Percentiles rank a stretch among this genome's conserved stretches.
phyloP scores from a whole-genome alignment of 2,888 invertebrate genomes.

The Microchrysa polita region DNA sequence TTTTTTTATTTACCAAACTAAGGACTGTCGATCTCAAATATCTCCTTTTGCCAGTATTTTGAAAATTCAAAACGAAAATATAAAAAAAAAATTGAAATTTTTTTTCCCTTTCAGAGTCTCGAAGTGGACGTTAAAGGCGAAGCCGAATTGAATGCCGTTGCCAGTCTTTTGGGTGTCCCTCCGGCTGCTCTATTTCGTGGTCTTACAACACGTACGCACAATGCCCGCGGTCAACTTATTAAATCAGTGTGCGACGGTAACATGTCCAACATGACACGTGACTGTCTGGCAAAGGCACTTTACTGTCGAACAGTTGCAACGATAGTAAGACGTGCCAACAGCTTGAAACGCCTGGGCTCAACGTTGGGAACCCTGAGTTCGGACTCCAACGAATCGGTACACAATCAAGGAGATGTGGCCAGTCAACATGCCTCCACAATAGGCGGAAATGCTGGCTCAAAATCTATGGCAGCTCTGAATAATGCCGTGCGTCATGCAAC shows the following conservation, averaged over 20 bases:
- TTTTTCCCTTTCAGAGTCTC: constrained; percentile 65
- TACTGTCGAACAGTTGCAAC: constrained; percentile 95
- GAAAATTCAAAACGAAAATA: too few species aligned
- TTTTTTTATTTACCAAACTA: too few species aligned
- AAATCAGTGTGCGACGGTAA: constrained; percentile 85
- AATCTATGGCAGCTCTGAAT: constrained; percentile 91
- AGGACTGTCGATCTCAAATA: too few species aligned
- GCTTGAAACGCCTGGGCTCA: constrained; percentile 83
- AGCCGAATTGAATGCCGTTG: constrained; percentile 85
- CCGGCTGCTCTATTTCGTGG: constrained; percentile 71
- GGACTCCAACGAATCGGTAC: constrained; percentile 91
- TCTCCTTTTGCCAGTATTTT: too few species aligned
- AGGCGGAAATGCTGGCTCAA: constrained; percentile 82
- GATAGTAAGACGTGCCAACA: constrained; percentile 91
- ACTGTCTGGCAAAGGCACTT: constrained; percentile 89
- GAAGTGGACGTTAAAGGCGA: constrained; percentile 84
- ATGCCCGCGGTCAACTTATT: constrained; percentile 79
- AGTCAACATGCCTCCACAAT: constrained; percentile 87
- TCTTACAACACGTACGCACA: constrained; percentile 83
- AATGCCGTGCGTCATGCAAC: constrained; percentile 93
- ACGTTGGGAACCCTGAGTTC: constrained; percentile 87
- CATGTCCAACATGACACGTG: constrained; percentile 87
- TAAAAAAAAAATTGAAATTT: too few species aligned
- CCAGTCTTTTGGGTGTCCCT: constrained; percentile 76
- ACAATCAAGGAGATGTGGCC: constrained; percentile 84